Evolutionary conservation across 1,140 invertebrate genomes (phyloP).

Genomic region (Notospermus geniculatus): DNA sequence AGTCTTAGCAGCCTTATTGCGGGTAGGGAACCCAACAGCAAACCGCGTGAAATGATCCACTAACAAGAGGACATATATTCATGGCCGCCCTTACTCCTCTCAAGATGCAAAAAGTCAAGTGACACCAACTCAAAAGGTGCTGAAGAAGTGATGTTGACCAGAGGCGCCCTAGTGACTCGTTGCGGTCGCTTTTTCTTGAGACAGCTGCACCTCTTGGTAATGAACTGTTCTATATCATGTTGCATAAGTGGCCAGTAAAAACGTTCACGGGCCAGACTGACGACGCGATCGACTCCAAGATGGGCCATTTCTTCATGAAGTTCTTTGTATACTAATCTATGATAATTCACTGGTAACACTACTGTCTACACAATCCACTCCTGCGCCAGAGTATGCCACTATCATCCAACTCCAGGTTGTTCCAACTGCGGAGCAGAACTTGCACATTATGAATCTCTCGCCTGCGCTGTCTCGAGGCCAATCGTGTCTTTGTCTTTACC

Average conservation of each 20-base stretch:
- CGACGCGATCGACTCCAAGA: slow-evolving; percentile 14
- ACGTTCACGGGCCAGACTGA: slow-evolving; percentile 10
- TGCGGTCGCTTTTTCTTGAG: slow-evolving; percentile 14
- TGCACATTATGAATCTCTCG: too few relatives aligned
- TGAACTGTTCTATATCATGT: slow-evolving; percentile 12
- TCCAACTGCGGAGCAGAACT: too few relatives aligned
- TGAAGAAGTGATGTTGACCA: slow-evolving; percentile 14
- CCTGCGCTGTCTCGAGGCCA: too few relatives aligned
- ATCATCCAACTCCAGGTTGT: too few relatives aligned
- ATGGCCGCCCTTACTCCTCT: slow-evolving; percentile 16
- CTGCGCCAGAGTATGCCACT: slow-evolving; percentile 8
- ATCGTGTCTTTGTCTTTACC: too few relatives aligned
- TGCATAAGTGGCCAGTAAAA: slow-evolving; percentile 24
- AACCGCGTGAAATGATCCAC: too few relatives aligned
- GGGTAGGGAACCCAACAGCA: too few relatives aligned
- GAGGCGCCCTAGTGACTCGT: slow-evolving; percentile 6
- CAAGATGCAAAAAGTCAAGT: slow-evolving; percentile 22
- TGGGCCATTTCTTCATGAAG: slow-evolving; percentile 23
- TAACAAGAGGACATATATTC: too few relatives aligned
- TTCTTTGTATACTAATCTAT: slow-evolving; percentile 1
- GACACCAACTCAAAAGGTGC: slow-evolving; percentile 21
- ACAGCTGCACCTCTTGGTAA: slow-evolving; percentile 19
- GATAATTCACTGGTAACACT: slow-evolving; percentile 16
- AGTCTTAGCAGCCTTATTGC: too few relatives aligned
- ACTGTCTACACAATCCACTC: slow-evolving; percentile 8